phyloP scores from a whole-genome alignment of 2,888 invertebrate genomes.

The Plusia festucae region DNA sequence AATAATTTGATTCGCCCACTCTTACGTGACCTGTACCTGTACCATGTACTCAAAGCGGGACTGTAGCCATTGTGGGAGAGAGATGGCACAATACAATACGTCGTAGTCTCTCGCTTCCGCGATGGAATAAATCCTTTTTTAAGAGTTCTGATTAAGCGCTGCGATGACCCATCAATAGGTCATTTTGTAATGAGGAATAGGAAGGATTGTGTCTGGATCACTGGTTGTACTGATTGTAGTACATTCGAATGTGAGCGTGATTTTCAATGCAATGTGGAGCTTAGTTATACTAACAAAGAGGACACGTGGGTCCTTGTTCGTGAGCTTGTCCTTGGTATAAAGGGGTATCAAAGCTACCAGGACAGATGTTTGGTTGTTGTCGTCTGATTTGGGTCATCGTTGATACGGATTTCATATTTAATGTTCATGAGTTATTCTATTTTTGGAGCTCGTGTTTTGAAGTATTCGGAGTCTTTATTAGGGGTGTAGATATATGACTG shows the following conservation, averaged over 20 bases:
- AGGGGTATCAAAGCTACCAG: conserved; percentile 47
- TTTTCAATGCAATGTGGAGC: conserved; percentile 70
- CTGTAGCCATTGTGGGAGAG: too few relatives aligned
- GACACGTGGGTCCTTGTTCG: conserved; percentile 58
- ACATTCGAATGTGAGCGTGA: conserved; percentile 69
- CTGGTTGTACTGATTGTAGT: conserved; percentile 56
- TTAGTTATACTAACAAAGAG: conserved; percentile 73
- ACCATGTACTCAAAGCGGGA: too few relatives aligned
- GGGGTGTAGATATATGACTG: too few relatives aligned
- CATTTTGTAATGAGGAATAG: conserved; percentile 35
- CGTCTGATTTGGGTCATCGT: conserved; percentile 49
- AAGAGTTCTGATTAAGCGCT: background rate
- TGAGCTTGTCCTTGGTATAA: conserved; percentile 51
- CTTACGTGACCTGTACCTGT: conserved; percentile 39
- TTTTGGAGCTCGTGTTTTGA: conserved; percentile 33
- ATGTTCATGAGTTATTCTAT: conserved; percentile 31
- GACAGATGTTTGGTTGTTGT: conserved; percentile 51
- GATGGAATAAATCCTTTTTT: too few relatives aligned
- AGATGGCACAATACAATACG: too few relatives aligned
- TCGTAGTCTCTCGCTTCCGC: too few relatives aligned
- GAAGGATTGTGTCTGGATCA: conserved; percentile 48
- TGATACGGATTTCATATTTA: conserved; percentile 27
- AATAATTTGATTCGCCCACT: conserved; percentile 42
- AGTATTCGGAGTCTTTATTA: background rate
- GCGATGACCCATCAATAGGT: conserved; percentile 47